These are phyloP conservation scores for Elephantulus edwardii DNA, from an alignment of 2,113 vertebrate species.

Conservation along the genomic window DNA sequence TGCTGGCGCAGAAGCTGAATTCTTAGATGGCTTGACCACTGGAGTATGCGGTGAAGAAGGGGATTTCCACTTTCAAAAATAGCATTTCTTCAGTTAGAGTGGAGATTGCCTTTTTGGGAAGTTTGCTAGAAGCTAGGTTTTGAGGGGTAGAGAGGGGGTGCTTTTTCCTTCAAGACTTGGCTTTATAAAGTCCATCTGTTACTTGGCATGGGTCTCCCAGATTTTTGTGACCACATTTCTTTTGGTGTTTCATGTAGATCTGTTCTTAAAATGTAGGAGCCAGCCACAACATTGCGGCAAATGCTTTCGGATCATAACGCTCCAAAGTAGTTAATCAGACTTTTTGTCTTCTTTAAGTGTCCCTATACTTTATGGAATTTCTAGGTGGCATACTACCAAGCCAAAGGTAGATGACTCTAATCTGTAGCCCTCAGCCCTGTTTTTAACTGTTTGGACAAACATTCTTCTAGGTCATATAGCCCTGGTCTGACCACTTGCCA, in stretches of 20 bases:
- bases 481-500: too few species aligned
- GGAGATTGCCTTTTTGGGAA: constrained; percentile 77
- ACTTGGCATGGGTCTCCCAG: not conserved
- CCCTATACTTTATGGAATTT: constrained; percentile 34
- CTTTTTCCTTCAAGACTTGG: not conserved
- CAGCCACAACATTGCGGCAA: not conserved
- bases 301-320: too few species aligned
- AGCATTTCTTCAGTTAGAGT: constrained; percentile 67
- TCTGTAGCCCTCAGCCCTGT: too few species aligned
- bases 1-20: constrained; percentile 12
- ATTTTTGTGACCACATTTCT: not conserved
- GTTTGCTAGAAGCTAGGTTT: constrained; percentile 62
- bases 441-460: too few species aligned
- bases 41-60: constrained; percentile 60
- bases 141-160: not conserved
- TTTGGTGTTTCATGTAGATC: not conserved
- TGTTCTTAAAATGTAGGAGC: not conserved
- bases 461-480: too few species aligned
- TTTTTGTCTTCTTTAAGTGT: not conserved
- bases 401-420: too few species aligned
- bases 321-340: too few species aligned
- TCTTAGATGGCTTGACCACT: constrained; percentile 75
- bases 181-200: constrained; percentile 38
- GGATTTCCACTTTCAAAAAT: constrained; percentile 80
- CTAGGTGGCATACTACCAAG: too few species aligned